Percentiles rank a stretch among this genome's conserved stretches.
Conservation (phyloP, 2,113 vertebrate species). For the Sialia sialis region DNA sequence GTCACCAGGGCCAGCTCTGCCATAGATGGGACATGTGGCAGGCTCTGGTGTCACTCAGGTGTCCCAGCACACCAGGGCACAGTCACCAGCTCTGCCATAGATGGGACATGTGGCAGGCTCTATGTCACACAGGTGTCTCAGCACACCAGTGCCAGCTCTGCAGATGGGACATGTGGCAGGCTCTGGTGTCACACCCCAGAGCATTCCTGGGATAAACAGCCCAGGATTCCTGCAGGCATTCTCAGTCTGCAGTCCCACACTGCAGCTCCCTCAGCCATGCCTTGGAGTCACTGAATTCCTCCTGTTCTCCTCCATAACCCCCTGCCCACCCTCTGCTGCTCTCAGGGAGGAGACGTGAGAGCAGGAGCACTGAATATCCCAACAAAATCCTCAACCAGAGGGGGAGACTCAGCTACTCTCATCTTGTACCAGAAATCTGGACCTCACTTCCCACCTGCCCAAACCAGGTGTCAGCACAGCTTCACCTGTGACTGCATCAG, state of each 20-base stretch:
- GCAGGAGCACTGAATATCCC: neutral
- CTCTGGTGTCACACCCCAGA: neutral
- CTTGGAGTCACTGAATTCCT: neutral
- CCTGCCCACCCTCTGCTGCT: neutral
- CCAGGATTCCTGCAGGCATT: accelerated
- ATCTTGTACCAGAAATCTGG: neutral
- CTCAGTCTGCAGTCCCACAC: neutral
- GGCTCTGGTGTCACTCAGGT: neutral
- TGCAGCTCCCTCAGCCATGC: neutral
- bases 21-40: neutral
- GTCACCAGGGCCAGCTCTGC: neutral
- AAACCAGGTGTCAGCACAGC: neutral
- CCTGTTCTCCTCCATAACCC: neutral
- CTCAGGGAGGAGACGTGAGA: neutral
- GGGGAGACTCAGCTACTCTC: neutral
- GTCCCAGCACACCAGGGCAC: neutral
- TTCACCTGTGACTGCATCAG: neutral
- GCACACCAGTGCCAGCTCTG: neutral
- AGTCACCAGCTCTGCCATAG: neutral
- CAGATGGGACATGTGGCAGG: neutral
- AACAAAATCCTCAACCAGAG: neutral
- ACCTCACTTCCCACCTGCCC: neutral
- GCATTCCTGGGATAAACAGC: neutral
- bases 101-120: neutral
- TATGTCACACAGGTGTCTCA: neutral